phyloP scores from a whole-genome alignment of 2,888 invertebrate species.

The Scaeva pyrastri region DNA sequence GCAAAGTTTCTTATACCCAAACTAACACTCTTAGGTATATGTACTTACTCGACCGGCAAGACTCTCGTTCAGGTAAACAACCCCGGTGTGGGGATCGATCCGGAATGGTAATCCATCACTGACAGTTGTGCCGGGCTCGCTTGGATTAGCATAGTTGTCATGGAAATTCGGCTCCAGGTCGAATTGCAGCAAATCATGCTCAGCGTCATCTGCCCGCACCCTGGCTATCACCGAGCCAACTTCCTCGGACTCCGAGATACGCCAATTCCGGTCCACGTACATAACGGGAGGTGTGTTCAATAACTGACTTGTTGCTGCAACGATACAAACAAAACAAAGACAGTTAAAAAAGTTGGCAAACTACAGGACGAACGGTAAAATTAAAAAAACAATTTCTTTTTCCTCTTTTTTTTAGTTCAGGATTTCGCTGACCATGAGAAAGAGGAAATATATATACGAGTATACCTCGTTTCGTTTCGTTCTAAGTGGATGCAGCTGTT shows the following conservation, averaged over 20 bases:
- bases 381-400: slow-evolving; percentile 32
- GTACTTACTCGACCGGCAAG: slow-evolving; percentile 89
- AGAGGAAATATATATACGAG: slow-evolving; percentile 14
- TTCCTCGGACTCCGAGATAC: slow-evolving; percentile 88
- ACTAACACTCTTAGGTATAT: background rate
- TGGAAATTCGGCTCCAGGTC: slow-evolving; percentile 87
- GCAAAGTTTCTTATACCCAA: slow-evolving; percentile 11
- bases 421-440: slow-evolving; percentile 27
- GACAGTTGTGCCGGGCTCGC: slow-evolving; percentile 66
- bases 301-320: slow-evolving; percentile 78
- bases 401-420: slow-evolving; percentile 8
- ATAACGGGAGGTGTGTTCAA: slow-evolving; percentile 87
- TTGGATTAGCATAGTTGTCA: slow-evolving; percentile 78
- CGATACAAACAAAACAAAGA: slow-evolving; percentile 20
- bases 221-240: slow-evolving; percentile 90
- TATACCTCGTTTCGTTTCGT: slow-evolving; percentile 4
- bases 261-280: slow-evolving; percentile 90
- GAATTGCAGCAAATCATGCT: slow-evolving; percentile 87
- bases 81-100: slow-evolving; percentile 90
- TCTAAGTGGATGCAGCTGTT: slow-evolving; percentile 67
- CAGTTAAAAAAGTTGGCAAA: slow-evolving; percentile 16
- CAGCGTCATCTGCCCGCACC: slow-evolving; percentile 88
- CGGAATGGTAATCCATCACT: slow-evolving; percentile 87
- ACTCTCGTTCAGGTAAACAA: slow-evolving; percentile 91
- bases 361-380: slow-evolving; percentile 40